phyloP scores from a whole-genome alignment of 2,888 invertebrate genomes.

The Orchestes rusci region DNA sequence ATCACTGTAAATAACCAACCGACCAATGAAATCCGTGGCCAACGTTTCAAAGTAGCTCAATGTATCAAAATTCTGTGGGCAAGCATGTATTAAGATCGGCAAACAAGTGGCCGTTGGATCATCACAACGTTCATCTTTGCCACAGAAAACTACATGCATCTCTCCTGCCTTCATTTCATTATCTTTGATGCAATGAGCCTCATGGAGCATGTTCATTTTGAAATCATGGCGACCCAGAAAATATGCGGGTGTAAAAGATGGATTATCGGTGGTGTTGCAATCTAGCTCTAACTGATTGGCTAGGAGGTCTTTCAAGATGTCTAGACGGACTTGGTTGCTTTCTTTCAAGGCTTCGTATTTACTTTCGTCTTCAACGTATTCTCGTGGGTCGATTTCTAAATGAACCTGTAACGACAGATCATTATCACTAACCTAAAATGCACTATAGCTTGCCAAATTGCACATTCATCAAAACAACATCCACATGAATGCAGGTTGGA shows the following conservation, averaged over 20 bases:
- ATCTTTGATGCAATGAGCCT: slow-evolving; percentile 39
- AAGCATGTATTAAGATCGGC: slow-evolving; percentile 69
- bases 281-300: slow-evolving; percentile 62
- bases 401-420: slow-evolving; percentile 56
- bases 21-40: slow-evolving; percentile 64
- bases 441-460: no score
- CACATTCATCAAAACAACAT: no score
- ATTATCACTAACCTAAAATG: no score
- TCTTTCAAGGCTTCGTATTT: slow-evolving; percentile 53
- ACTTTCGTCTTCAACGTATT: slow-evolving; percentile 56
- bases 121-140: slow-evolving; percentile 54
- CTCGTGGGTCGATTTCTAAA: slow-evolving; percentile 68
- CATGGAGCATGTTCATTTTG: slow-evolving; percentile 63
- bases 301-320: slow-evolving; percentile 70
- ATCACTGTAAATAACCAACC: slow-evolving; percentile 76
- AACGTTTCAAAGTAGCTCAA: slow-evolving; percentile 69
- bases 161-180: slow-evolving; percentile 51
- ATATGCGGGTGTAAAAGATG: slow-evolving; percentile 58
- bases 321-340: slow-evolving; percentile 64
- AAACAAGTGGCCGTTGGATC: slow-evolving; percentile 53
- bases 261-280: slow-evolving; percentile 41
- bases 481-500: no score
- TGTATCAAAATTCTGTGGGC: slow-evolving; percentile 80
- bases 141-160: slow-evolving; percentile 65
- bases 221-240: slow-evolving; percentile 76